A percentile compares a stretch with the other conserved stretches of the same genome.
Evolutionary conservation across 1,140 invertebrate species (phyloP).

Genomic region (Listronotus bonariensis): DNA sequence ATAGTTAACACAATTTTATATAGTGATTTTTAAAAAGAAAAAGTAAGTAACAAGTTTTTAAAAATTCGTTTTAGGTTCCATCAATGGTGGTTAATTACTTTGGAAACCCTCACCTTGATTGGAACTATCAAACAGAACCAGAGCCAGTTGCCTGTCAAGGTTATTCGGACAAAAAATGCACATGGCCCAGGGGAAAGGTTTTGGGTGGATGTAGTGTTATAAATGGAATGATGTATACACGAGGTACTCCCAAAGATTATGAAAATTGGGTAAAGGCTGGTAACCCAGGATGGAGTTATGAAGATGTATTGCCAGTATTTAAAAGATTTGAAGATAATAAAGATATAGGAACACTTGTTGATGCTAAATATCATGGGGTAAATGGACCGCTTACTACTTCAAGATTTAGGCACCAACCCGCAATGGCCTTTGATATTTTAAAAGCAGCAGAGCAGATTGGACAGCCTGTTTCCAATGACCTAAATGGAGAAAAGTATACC

Average conservation of each 20-base stretch:
- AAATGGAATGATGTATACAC: slow-evolving; percentile 77
- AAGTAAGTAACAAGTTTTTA: too few species aligned
- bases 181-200: slow-evolving; percentile 64
- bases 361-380: slow-evolving; percentile 54
- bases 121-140: slow-evolving; percentile 68
- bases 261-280: slow-evolving; percentile 66
- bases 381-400: slow-evolving; percentile 59
- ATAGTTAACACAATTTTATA: too few species aligned
- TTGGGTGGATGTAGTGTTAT: slow-evolving; percentile 67
- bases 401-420: slow-evolving; percentile 61
- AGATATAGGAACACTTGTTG: slow-evolving; percentile 58
- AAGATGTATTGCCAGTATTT: slow-evolving; percentile 63
- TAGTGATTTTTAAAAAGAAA: too few species aligned
- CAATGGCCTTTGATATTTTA: slow-evolving; percentile 62
- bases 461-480: slow-evolving; percentile 61
- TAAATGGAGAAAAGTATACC: slow-evolving; percentile 61
- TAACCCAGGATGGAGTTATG: slow-evolving; percentile 51
- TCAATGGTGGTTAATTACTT: slow-evolving; percentile 62
- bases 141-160: slow-evolving; percentile 64
- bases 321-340: slow-evolving; percentile 60
- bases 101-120: slow-evolving; percentile 63
- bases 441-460: slow-evolving; percentile 64
- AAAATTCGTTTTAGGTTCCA: slow-evolving; percentile 54
- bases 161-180: slow-evolving; percentile 57
- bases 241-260: slow-evolving; percentile 72